Percentiles rank a stretch among this genome's conserved stretches.
phyloP scores from a whole-genome alignment of 2,888 invertebrate genomes.

The Dorcus hopei region DNA sequence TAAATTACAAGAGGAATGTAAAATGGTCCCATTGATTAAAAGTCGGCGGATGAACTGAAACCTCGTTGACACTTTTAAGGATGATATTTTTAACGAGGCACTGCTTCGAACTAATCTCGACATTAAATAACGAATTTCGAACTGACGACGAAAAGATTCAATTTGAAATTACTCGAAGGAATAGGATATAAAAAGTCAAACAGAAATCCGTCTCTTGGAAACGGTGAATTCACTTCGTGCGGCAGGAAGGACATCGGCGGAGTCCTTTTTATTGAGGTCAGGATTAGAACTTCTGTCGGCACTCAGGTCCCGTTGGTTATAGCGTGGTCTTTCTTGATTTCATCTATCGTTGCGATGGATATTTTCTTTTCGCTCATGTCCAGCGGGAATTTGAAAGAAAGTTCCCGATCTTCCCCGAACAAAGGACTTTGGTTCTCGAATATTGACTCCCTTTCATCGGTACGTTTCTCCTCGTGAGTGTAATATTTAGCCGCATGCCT shows the following conservation, averaged over 20 bases:
- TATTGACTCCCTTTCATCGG: constrained; percentile 47
- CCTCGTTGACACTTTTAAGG: neutral
- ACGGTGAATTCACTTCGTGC: too few relatives aligned
- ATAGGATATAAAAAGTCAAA: too few relatives aligned
- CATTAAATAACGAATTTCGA: neutral
- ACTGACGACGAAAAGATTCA: too few relatives aligned
- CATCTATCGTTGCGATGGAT: constrained; percentile 47
- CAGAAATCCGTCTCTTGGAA: too few relatives aligned
- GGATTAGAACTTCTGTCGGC: too few relatives aligned
- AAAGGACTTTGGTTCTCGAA: constrained; percentile 49
- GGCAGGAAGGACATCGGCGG: too few relatives aligned
- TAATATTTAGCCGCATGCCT: constrained; percentile 76
- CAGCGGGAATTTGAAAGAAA: constrained; percentile 59
- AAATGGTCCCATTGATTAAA: neutral
- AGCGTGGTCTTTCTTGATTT: constrained; percentile 46
- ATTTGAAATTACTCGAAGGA: too few relatives aligned
- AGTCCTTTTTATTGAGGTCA: too few relatives aligned
- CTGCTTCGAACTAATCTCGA: constrained; percentile 7
- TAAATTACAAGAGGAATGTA: constrained; percentile 1
- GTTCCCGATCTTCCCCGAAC: constrained; percentile 51
- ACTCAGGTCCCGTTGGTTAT: constrained; percentile 40
- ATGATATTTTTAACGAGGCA: constrained; percentile 11
- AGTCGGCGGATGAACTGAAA: neutral
- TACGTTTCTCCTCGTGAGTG: constrained; percentile 70
- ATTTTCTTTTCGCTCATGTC: constrained; percentile 44